phyloP scores from a whole-genome alignment of 2,888 invertebrate species.

The Papilio protenor region DNA sequence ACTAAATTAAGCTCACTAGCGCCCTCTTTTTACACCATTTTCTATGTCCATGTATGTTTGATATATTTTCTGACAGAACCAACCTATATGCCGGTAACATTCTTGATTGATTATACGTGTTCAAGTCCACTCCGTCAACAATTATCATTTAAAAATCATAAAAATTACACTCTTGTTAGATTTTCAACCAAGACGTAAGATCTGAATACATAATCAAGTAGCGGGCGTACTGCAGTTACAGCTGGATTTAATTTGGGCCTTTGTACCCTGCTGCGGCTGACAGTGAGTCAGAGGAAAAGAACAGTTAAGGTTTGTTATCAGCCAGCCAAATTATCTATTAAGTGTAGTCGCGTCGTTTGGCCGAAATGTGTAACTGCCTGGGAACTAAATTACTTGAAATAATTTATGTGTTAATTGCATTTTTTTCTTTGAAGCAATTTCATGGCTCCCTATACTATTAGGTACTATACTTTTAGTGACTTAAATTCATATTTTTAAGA shows the following conservation, averaged over 20 bases:
- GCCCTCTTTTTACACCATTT: too few species aligned
- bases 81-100: too few species aligned
- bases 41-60: too few species aligned
- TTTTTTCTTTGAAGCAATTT: too few species aligned
- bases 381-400: slow-evolving; percentile 17
- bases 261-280: slow-evolving; percentile 59
- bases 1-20: too few species aligned
- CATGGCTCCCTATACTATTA: too few species aligned
- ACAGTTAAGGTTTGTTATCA: slow-evolving; percentile 70
- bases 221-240: slow-evolving; percentile 66
- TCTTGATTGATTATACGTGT: too few species aligned
- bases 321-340: slow-evolving; percentile 62
- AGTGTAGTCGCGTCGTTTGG: slow-evolving; percentile 20
- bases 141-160: neutral
- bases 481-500: too few species aligned
- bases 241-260: slow-evolving; percentile 67
- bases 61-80: too few species aligned
- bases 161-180: neutral
- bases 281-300: slow-evolving; percentile 74
- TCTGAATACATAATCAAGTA: slow-evolving; percentile 9
- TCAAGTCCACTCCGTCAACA: neutral
- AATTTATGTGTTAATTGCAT: slow-evolving; percentile 49
- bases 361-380: slow-evolving; percentile 32
- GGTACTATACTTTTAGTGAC: neutral
- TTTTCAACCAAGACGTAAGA: neutral